Base-by-base conservation (phyloP, 2,888 invertebrate species). In the Pteria penguin region DNA sequence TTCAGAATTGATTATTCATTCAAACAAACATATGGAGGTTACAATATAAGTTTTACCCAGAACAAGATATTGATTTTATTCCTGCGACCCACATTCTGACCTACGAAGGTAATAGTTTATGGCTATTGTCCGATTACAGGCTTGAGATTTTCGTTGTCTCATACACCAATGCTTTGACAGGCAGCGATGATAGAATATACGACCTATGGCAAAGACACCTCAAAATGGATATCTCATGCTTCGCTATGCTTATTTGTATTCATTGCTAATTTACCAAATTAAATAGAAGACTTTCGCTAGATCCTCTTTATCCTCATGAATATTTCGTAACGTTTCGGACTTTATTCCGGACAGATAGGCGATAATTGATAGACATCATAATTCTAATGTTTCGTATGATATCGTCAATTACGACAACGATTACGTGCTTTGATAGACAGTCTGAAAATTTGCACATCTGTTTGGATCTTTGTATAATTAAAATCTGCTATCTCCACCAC, bases 401-500 rank as follows among this genome's bases (percentile, higher is more conserved):
- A 45, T 45, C 29, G 68, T 26, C 60, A 60, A 60, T 60, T 60
- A 60, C 60, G 27, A 27, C 27, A 4, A 32, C 22, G 68, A 75
- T 75, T 32, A 31, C 52, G 26, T 58, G 36, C 36, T 58, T 29
- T 75, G 75, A 75, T 75, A 65, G 75, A 69, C 75, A 75, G 75
- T 32, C 45, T 69, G 75, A 36, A 33, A 75, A 75, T 70, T 65
- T 57, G 36, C 65, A 58, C 75, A 75, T 75, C 75, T 75, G 75
- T 33, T 58, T 72, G 69, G 76, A 77, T 77, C 76, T 69, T 52
- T 55, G 62, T 72, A 65, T 72, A 72, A 77, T 72, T 77, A 72
- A 68, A 77, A 68, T 72, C 63, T 65, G 73, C 70, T 75, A 75
- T 75, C 75, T 70, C 52, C 33, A 65, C 32, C 68, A 70, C 75